Conservation (phyloP, 1,140 invertebrate species). For the Venustaconcha ellipsiformis region DNA sequence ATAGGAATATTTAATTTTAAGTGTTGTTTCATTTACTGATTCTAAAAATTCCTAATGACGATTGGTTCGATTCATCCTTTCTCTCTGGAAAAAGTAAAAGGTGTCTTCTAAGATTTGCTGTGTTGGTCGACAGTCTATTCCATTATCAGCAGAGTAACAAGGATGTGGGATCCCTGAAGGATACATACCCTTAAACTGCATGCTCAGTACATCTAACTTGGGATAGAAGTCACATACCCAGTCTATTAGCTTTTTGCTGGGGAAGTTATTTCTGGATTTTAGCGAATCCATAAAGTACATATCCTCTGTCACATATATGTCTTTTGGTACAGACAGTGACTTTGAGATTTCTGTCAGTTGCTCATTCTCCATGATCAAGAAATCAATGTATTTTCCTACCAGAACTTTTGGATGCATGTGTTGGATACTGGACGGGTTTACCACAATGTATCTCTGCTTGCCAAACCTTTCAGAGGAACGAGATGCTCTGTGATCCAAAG, state of each 20-base stretch:
- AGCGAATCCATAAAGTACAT: conserved; percentile 52
- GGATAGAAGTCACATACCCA: conserved; percentile 27
- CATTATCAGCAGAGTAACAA: background rate
- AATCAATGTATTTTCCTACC: conserved; percentile 48
- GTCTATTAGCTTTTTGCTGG: conserved; percentile 30
- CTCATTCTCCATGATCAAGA: conserved; percentile 51
- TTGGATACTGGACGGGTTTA: conserved; percentile 32
- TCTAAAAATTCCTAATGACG: too few relatives aligned
- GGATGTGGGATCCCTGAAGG: conserved; percentile 4
- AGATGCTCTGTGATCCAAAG: conserved; percentile 5
- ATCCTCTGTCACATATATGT: conserved; percentile 48
- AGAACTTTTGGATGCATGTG: conserved; percentile 33
- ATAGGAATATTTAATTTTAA: too few relatives aligned
- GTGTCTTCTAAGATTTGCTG: conserved; percentile 27
- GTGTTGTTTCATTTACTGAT: too few relatives aligned
- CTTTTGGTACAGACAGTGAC: conserved; percentile 41
- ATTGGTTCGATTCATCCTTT: conserved; percentile 14
- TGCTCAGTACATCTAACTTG: conserved; percentile 11
- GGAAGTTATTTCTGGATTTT: conserved; percentile 32
- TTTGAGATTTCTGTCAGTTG: conserved; percentile 49
- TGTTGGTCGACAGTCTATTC: conserved; percentile 15
- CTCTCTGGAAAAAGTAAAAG: conserved; percentile 28
- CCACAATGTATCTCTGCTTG: conserved; percentile 32
- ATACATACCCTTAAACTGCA: conserved; percentile 24
- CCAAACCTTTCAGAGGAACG: background rate